These are phyloP conservation scores for Biston betularia DNA, from an alignment of 2,888 invertebrate genomes.

Conservation along the genomic window DNA sequence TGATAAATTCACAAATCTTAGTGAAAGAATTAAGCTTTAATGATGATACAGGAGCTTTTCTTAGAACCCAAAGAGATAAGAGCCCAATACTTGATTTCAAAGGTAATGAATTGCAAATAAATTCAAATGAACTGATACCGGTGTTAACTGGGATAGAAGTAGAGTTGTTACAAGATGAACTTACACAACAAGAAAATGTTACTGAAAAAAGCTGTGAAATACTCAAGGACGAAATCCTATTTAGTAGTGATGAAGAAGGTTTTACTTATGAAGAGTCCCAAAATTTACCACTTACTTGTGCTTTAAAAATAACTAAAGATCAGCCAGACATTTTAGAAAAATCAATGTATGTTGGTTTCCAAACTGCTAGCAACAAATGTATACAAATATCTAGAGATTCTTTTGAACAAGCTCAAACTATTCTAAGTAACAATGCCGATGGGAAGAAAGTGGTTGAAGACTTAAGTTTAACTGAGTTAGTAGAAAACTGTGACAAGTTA, in stretches of 20 bases:
- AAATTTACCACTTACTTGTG: slow-evolving; percentile 71
- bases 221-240: slow-evolving; percentile 70
- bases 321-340: slow-evolving; percentile 61
- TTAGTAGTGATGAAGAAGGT: slow-evolving; percentile 77
- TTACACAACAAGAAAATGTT: slow-evolving; percentile 4
- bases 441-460: slow-evolving; percentile 44
- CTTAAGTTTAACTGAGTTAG: slow-evolving; percentile 57
- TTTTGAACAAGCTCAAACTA: slow-evolving; percentile 65
- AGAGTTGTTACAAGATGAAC: slow-evolving; percentile 1
- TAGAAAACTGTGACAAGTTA: slow-evolving; percentile 52
- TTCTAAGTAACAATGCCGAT: slow-evolving; percentile 59
- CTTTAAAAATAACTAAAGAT: slow-evolving; percentile 65
- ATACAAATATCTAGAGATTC: slow-evolving; percentile 69
- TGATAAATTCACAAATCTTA: slow-evolving; percentile 71
- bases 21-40: slow-evolving; percentile 59
- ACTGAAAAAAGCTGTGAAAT: slow-evolving; percentile 37
- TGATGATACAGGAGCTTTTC: slow-evolving; percentile 45
- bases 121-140: slow-evolving; percentile 33
- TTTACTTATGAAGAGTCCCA: slow-evolving; percentile 49
- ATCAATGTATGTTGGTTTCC: slow-evolving; percentile 76
- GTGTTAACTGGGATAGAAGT: slow-evolving; percentile 18
- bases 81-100: slow-evolving; percentile 51
- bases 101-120: slow-evolving; percentile 33
- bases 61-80: slow-evolving; percentile 35
- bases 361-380: slow-evolving; percentile 76